Evolutionary conservation across 2,888 invertebrate genomes (phyloP), one percentile per base, ranked within the genome.

Genomic region (Nephrocerus scutellatus): DNA sequence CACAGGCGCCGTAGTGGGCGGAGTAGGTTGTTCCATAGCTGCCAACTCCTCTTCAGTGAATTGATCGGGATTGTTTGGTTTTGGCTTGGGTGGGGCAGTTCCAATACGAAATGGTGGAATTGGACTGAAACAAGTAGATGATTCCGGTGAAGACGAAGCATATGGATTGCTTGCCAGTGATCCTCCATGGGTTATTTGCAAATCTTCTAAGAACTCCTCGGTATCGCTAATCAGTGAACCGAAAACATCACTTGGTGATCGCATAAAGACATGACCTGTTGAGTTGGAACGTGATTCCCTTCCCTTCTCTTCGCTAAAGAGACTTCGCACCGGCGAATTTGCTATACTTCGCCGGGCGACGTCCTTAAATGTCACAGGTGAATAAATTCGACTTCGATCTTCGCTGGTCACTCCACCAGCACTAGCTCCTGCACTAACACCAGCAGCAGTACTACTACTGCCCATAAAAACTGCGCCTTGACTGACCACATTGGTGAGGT

Each of bases 281-380:
- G 84, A 84, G 58, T 84, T 83, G 2, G 84, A 84, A 49, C 84
- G 73, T 1, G 77, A 74, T 52, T 79, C 84, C 74, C 70, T 45
- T 51, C 63, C 56, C n/a, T 48, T 56, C 36, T 72, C 71, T 47
- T 57, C 60, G 15, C 56, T 57, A 35, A 65, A 63, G 7, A 64
- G 44, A 22, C 62, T 67, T 51, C 77, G 75, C 4, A 76, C 80
- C 0, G 86, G 85, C 0, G 84, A 85, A 60, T 80, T 84, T 0
- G 80, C 83, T 42, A 82, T 79, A 55, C 86, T 86, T 37, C 83
- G 70, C n/a, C 81, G 68, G 0, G 84, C 85, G 1, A 87, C 84
- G 59, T 87, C 87, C 57, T 86, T 81, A 55, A 87, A 86, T 1
- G 86, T 88, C 13, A 88, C 83, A 0, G 88, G 88, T 0, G 87